These are phyloP conservation scores for Struthidea cinerea DNA, from an alignment of 2,113 vertebrate species.

Conservation along the genomic window DNA sequence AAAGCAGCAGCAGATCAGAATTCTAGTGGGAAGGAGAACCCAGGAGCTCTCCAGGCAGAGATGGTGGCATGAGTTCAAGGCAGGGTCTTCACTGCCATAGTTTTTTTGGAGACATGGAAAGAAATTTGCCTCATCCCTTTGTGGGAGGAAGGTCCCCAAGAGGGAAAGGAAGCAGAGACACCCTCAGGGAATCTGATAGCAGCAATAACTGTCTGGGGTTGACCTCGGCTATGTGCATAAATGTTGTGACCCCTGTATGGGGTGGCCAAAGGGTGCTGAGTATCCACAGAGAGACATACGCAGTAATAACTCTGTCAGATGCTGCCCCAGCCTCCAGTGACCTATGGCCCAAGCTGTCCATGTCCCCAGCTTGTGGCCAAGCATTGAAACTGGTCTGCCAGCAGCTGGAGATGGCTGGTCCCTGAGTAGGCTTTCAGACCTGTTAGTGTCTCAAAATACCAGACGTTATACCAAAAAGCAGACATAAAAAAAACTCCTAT, in stretches of 20 bases:
- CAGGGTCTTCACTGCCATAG: background rate
- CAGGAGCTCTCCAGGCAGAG: background rate
- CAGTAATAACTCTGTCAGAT: background rate
- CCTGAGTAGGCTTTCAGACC: background rate
- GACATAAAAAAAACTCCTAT: background rate
- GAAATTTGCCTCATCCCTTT: background rate
- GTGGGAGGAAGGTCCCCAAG: accelerated
- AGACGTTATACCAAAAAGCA: background rate
- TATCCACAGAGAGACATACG: accelerated
- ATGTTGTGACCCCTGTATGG: accelerated
- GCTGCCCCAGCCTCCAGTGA: background rate
- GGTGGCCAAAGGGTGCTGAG: accelerated
- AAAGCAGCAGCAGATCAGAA: background rate
- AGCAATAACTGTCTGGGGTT: background rate
- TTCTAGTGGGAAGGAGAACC: background rate
- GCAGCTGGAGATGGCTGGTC: background rate
- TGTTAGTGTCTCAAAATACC: background rate
- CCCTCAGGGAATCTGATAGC: background rate
- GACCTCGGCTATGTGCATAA: no score
- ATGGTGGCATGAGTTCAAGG: accelerated
- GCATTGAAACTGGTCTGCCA: background rate
- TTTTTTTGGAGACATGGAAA: background rate
- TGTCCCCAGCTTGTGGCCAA: background rate
- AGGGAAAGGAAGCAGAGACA: background rate
- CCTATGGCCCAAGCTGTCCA: accelerated